Evolutionary conservation across 2,888 invertebrate genomes (phyloP), one percentile per base, ranked within the genome.

Genomic region (Drosophila aldrichi): DNA sequence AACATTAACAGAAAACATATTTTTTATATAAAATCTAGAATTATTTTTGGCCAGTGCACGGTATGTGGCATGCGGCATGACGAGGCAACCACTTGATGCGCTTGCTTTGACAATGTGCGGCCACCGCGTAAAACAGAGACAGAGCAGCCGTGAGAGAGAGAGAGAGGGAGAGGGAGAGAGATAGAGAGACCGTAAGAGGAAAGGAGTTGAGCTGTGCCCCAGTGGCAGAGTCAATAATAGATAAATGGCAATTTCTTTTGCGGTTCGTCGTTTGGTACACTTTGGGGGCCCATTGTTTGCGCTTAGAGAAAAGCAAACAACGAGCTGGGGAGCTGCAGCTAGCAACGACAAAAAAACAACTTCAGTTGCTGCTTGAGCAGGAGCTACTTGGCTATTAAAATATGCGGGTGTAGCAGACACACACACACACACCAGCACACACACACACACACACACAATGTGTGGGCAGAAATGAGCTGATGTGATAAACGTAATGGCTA

Each of bases 211-310:
- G 62, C 62, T 41, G 41, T 32, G 56, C 65, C 55, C 70, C 70
- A 70, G 69, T 70, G 61, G 32, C 77, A 76, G 82, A 83, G 83
- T 85, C 87, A 89, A 85, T 84, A 87, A 78, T 76, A 81, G 84
- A 81, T 81, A 89, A 87, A 90, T 88, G 83, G 88, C 88, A 87
- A 85, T 85, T 84, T 86, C 82, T 80, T 87, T 84, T 74, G 59
- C 74, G 72, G 77, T 57, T 75, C 70, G 73, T 43, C 54, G 25
- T 76, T 65, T 56, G 46, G 36, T 55, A 44, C 60, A 44, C 62
- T 65, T 64, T 72, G 46, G 48, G 44, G n/a, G 64, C 51, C 56
- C 61, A 67, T 87, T 90, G 85, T 87, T 90, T 80, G 86, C 70
- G 72, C 82, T 77, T 84, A 58, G 69, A 75, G 77, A 79, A 81